These are phyloP conservation scores for Amphimallon solstitiale DNA, from an alignment of 2,888 invertebrate genomes.

Conservation along the genomic window DNA sequence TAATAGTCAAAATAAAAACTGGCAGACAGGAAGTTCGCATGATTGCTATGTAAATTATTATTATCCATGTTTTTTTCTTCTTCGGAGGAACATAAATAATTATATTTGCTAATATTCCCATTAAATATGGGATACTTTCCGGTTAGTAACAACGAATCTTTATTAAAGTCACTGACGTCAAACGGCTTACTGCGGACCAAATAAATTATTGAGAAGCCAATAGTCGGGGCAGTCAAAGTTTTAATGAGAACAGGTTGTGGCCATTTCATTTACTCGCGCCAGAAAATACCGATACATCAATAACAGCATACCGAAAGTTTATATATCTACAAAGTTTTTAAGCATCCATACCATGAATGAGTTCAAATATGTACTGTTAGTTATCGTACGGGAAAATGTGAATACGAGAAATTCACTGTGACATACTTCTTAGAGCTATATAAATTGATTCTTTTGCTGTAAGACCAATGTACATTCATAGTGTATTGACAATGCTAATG, in stretches of 20 bases:
- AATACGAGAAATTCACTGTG: too few relatives aligned
- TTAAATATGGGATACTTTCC: slow-evolving; percentile 16
- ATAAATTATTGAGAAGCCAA: slow-evolving; percentile 1
- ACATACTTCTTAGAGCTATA: too few relatives aligned
- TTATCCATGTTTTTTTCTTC: not conserved
- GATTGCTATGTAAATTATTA: slow-evolving; percentile 12
- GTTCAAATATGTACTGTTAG: too few relatives aligned
- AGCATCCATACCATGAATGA: too few relatives aligned
- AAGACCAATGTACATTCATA: too few relatives aligned
- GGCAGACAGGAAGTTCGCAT: slow-evolving; percentile 27
- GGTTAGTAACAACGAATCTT: slow-evolving; percentile 19
- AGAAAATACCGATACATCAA: not conserved
- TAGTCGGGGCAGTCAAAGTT: not conserved
- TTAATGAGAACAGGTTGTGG: not conserved
- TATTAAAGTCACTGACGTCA: slow-evolving; percentile 33
- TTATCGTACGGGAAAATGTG: too few relatives aligned
- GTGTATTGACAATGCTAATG: too few relatives aligned
- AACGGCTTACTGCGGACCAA: not conserved
- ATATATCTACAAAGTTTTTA: too few relatives aligned
- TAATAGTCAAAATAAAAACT: not conserved
- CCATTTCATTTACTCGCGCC: too few relatives aligned
- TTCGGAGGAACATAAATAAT: not conserved
- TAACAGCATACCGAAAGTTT: too few relatives aligned
- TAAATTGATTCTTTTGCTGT: too few relatives aligned
- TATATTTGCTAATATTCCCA: not conserved